Evolutionary conservation across 2,797 vertebrate genomes (phyloP).

Genomic region (Sebastes taczanowskii): DNA sequence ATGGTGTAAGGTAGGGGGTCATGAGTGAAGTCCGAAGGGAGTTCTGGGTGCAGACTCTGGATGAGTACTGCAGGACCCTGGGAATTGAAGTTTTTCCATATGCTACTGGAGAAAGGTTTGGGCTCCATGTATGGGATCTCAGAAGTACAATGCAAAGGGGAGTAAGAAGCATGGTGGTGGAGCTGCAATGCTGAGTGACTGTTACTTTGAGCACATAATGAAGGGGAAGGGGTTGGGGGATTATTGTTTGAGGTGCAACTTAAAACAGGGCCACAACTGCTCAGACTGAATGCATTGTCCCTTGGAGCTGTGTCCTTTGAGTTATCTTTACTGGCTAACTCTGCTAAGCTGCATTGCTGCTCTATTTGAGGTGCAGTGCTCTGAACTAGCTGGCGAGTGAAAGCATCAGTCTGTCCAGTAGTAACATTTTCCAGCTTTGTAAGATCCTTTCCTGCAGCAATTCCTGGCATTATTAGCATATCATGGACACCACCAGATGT

Average conservation of each 20-base stretch:
- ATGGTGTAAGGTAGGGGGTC: slow-evolving; percentile 79
- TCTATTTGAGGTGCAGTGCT: slow-evolving; percentile 40
- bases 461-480: slow-evolving; percentile 43
- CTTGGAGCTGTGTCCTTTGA: slow-evolving; percentile 28
- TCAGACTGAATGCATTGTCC: slow-evolving; percentile 19
- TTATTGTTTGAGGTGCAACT: slow-evolving; percentile 31
- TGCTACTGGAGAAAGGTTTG: slow-evolving; percentile 73
- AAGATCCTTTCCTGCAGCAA: slow-evolving; percentile 35
- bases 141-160: slow-evolving; percentile 46
- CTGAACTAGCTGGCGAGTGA: slow-evolving; percentile 22
- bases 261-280: slow-evolving; percentile 12
- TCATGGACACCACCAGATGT: slow-evolving; percentile 54
- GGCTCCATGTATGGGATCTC: slow-evolving; percentile 59
- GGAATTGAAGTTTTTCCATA: slow-evolving; percentile 82
- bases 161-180: slow-evolving; percentile 40
- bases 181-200: slow-evolving; percentile 50
- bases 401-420: slow-evolving; percentile 4
- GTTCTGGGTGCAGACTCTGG: slow-evolving; percentile 78
- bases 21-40: slow-evolving; percentile 74
- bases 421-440: slow-evolving; percentile 34
- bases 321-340: slow-evolving; percentile 33
- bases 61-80: slow-evolving; percentile 80
- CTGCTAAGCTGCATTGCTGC: slow-evolving; percentile 32
- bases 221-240: not conserved
- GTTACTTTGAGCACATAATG: slow-evolving; percentile 43